Evolutionary conservation across 92 coral and sea anemone genomes (phyloP).

Genomic region (Desmophyllum pertusum): DNA sequence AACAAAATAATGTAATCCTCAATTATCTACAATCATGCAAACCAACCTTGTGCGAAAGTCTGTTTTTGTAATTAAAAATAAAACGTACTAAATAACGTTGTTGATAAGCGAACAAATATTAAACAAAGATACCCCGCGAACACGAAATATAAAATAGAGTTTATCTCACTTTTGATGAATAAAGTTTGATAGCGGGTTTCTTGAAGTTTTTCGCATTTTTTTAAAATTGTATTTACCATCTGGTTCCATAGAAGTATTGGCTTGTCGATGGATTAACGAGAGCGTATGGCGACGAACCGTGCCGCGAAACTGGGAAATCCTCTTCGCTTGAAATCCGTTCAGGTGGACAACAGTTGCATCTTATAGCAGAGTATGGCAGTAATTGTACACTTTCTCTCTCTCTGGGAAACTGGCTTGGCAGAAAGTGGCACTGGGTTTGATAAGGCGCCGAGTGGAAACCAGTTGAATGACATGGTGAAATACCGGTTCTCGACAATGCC

Average conservation of each 20-base stretch:
- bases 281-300: slow-evolving; percentile 24
- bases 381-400: slow-evolving; percentile 16
- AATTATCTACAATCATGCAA: neutral
- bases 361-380: neutral
- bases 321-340: slow-evolving; percentile 10
- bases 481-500: neutral
- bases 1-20: neutral
- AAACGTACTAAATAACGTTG: neutral
- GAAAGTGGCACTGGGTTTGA: slow-evolving; percentile 6
- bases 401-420: neutral
- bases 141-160: neutral
- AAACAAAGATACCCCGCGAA: neutral
- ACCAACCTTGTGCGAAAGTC: neutral
- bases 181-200: neutral
- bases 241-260: slow-evolving; percentile 42
- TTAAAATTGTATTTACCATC: slow-evolving; percentile 48
- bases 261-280: slow-evolving; percentile 29
- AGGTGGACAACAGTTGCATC: slow-evolving; percentile 44
- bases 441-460: neutral
- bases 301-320: neutral
- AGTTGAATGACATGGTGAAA: slow-evolving; percentile 1
- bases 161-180: neutral
- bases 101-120: neutral
- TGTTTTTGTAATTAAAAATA: slow-evolving; percentile 7
- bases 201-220: neutral